phyloP scores from a whole-genome alignment of 2,113 vertebrate species.

The Ammodytes marinus region DNA sequence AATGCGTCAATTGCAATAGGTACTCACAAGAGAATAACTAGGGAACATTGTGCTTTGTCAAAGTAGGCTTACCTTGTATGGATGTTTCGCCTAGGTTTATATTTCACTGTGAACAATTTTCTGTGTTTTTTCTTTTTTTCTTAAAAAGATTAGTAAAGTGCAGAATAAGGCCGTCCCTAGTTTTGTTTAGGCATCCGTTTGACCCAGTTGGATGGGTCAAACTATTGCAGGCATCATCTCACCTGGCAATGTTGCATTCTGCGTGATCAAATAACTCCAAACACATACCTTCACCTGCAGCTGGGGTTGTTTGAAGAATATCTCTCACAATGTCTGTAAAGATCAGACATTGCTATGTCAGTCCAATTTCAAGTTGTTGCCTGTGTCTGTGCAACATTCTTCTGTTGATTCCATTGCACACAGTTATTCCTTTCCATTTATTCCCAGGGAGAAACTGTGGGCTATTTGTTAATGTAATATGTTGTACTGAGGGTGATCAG shows the following conservation, averaged over 20 bases:
- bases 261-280: not conserved
- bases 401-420: not conserved
- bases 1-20: not conserved
- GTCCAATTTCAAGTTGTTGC: not conserved
- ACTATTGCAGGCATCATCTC: not conserved
- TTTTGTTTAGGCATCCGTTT: constrained; percentile 5
- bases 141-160: not conserved
- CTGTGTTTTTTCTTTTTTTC: not conserved
- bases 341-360: not conserved
- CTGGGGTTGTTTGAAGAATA: not conserved
- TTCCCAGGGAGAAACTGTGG: not conserved
- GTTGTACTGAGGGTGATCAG: not conserved
- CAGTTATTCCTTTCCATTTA: not conserved
- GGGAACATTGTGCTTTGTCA: not conserved
- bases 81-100: not conserved
- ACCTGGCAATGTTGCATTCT: not conserved
- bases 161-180: not conserved
- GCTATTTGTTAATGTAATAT: not conserved
- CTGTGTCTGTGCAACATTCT: not conserved
- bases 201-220: not conserved
- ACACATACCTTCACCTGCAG: not conserved
- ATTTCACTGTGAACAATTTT: not conserved
- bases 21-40: not conserved
- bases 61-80: not conserved
- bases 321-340: not conserved